Evolutionary conservation across 2,888 invertebrate genomes (phyloP).

Genomic region (Spisula subtruncata): DNA sequence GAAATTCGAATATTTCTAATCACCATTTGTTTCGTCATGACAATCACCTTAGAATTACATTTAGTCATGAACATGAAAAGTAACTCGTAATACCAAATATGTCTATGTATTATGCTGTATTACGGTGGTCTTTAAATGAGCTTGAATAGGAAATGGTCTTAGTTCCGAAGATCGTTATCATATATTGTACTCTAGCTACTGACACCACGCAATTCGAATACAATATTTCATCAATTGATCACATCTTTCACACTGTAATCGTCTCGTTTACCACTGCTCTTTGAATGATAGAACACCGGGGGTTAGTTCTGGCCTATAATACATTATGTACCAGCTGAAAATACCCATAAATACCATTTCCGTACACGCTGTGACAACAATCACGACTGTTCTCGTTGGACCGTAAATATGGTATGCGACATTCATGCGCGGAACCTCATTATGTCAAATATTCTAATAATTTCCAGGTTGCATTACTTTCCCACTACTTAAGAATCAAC

Average conservation of each 20-base stretch:
- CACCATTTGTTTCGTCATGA: too few species aligned
- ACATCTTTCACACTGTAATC: neutral
- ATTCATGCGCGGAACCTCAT: neutral
- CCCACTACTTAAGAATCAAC: neutral
- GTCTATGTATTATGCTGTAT: too few species aligned
- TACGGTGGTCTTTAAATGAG: too few species aligned
- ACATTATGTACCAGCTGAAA: too few species aligned
- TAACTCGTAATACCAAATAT: too few species aligned
- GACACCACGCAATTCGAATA: neutral
- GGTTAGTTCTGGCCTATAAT: neutral
- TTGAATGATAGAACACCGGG: neutral
- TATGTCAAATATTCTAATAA: neutral
- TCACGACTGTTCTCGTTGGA: neutral
- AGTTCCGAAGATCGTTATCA: neutral
- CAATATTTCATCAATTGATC: conserved; percentile 25
- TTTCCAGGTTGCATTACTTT: neutral
- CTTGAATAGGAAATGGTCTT: too few species aligned
- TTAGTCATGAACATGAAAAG: too few species aligned
- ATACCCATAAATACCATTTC: conserved; percentile 15
- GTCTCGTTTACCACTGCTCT: neutral
- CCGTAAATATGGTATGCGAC: neutral
- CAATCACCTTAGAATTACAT: too few species aligned
- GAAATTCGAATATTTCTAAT: too few species aligned
- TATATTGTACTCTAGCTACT: neutral
- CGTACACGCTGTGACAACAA: neutral